phyloP scores from a whole-genome alignment of 2,113 vertebrate species.

The Thryonomys swinderianus region DNA sequence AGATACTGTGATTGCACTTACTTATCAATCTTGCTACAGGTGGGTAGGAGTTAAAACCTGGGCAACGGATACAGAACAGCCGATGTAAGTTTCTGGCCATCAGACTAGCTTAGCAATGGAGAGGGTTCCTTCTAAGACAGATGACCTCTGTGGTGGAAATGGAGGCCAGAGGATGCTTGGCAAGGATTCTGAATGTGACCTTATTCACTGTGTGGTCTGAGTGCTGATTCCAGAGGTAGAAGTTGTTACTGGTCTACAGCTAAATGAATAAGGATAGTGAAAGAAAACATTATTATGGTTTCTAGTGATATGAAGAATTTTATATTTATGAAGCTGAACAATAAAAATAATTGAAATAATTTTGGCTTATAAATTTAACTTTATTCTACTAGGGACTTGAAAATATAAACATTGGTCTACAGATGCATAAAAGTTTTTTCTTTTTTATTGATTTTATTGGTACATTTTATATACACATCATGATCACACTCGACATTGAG shows the following conservation, averaged over 20 bases:
- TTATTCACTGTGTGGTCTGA: not conserved
- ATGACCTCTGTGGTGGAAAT: not conserved
- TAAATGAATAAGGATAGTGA: not conserved
- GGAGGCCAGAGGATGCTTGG: not conserved
- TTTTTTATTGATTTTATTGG: no score
- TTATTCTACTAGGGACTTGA: not conserved
- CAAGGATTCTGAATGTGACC: not conserved
- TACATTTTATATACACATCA: no score
- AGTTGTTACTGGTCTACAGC: no score
- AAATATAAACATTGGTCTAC: not conserved
- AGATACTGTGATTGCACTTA: not conserved
- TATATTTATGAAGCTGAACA: not conserved
- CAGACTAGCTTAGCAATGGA: not conserved
- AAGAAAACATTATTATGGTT: not conserved
- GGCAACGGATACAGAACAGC: not conserved
- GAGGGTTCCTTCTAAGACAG: not conserved
- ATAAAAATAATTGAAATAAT: not conserved
- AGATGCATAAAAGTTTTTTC: not conserved
- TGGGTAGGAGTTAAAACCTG: not conserved
- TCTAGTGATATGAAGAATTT: not conserved
- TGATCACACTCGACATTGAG: no score
- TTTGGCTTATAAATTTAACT: not conserved
- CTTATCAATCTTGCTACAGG: not conserved
- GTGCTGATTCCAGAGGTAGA: rapidly evolving
- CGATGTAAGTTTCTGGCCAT: not conserved